These are phyloP conservation scores for Drosophila buzzatii DNA, from an alignment of 2,888 invertebrate species.

Conservation along the genomic window DNA sequence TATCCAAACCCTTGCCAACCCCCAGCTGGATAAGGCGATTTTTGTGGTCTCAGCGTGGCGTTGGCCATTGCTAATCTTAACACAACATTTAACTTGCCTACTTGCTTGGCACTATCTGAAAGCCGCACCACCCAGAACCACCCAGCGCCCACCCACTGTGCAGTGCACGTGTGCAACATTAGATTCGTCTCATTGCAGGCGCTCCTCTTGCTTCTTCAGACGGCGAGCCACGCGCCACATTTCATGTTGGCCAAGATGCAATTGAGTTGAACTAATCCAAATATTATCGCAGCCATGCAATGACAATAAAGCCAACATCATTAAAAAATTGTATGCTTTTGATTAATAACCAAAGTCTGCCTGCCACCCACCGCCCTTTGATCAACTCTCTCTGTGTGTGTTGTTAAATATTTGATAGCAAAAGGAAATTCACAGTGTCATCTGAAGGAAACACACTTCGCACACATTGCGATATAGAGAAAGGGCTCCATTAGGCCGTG, in stretches of 20 bases:
- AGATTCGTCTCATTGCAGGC: conserved; percentile 77
- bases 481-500: conserved; percentile 49
- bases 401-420: conserved; percentile 67
- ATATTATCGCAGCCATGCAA: conserved; percentile 78
- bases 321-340: conserved; percentile 74
- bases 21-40: conserved; percentile 65
- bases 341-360: conserved; percentile 70
- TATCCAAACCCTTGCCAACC: conserved; percentile 24
- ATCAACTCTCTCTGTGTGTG: conserved; percentile 45
- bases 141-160: conserved; percentile 25
- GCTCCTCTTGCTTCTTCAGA: conserved; percentile 22
- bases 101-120: no score
- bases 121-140: conserved; percentile 15
- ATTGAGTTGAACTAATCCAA: conserved; percentile 84
- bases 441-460: conserved; percentile 23
- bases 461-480: conserved; percentile 15
- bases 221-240: conserved; percentile 52
- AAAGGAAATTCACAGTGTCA: conserved; percentile 48
- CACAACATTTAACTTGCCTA: conserved; percentile 75
- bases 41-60: conserved; percentile 53
- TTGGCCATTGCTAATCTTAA: conserved; percentile 73
- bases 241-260: conserved; percentile 68
- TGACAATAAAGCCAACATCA: conserved; percentile 65
- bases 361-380: no score
- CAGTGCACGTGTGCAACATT: conserved; percentile 81